Conservation (phyloP, 2,888 invertebrate species). For the Ochropleura plecta region DNA sequence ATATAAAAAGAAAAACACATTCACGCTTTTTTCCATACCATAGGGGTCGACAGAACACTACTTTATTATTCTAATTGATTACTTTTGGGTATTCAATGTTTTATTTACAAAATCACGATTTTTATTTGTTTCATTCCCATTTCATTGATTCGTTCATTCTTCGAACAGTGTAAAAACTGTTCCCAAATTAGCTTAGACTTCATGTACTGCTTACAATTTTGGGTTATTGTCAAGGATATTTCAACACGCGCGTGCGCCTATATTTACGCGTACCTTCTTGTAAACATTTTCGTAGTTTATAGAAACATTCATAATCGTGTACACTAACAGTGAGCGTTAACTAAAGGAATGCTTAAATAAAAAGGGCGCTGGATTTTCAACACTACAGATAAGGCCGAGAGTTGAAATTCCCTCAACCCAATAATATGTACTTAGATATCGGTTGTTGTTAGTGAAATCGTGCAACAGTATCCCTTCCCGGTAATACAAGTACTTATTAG, state of each 20-base stretch:
- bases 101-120: too few species aligned
- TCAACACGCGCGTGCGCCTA: slow-evolving; percentile 43
- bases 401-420: background rate
- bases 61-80: background rate
- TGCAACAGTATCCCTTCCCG: slow-evolving; percentile 56
- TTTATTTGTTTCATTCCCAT: slow-evolving; percentile 27
- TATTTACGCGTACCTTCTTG: slow-evolving; percentile 65
- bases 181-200: slow-evolving; percentile 44
- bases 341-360: background rate
- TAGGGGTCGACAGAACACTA: background rate
- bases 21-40: too few species aligned
- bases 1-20: too few species aligned
- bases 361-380: background rate
- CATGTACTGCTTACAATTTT: slow-evolving; percentile 37
- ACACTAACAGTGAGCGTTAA: background rate
- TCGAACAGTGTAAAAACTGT: background rate
- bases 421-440: background rate
- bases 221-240: slow-evolving; percentile 65
- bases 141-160: background rate
- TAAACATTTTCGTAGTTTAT: slow-evolving; percentile 70
- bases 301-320: slow-evolving; percentile 61
- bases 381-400: rapidly evolving
- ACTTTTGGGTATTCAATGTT: background rate
- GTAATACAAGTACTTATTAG: slow-evolving; percentile 45
- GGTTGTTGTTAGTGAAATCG: background rate